Percentiles rank a stretch among this genome's conserved stretches.
These are phyloP conservation scores for Plutomurus gul DNA, from an alignment of 1,140 invertebrate species.

Conservation along the genomic window DNA sequence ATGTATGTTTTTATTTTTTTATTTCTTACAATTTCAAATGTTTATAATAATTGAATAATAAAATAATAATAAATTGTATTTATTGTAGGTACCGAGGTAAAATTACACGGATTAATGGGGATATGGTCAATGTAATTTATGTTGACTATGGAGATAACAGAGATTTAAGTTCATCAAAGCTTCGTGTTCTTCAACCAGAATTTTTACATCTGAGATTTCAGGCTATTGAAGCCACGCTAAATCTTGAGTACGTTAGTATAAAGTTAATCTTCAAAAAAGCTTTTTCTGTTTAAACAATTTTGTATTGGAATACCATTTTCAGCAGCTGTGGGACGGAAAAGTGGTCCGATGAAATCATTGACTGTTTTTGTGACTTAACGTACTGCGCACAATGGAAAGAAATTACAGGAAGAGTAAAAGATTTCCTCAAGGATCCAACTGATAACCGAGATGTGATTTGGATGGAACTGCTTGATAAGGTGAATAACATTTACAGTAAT, in stretches of 20 bases:
- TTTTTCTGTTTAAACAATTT: background rate
- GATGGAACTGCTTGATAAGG: slow-evolving; percentile 47
- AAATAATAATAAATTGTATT: too few species aligned
- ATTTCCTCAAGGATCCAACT: slow-evolving; percentile 30
- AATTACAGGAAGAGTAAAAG: slow-evolving; percentile 38
- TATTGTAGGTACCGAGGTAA: slow-evolving; percentile 46
- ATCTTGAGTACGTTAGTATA: slow-evolving; percentile 36
- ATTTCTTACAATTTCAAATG: background rate
- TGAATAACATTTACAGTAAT: background rate
- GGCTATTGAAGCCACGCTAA: slow-evolving; percentile 49
- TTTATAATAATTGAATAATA: too few species aligned
- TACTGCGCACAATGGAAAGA: slow-evolving; percentile 49
- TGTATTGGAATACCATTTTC: too few species aligned
- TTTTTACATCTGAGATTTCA: slow-evolving; percentile 47
- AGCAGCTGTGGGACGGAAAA: slow-evolving; percentile 36
- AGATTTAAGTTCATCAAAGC: background rate
- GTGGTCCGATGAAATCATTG: slow-evolving; percentile 48
- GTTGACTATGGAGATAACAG: slow-evolving; percentile 48
- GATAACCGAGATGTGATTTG: slow-evolving; percentile 38
- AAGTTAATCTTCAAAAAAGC: background rate
- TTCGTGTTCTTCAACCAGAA: slow-evolving; percentile 34
- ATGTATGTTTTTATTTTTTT: slow-evolving; percentile 38
- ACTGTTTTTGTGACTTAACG: slow-evolving; percentile 41
- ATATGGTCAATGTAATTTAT: slow-evolving; percentile 43
- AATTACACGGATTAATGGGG: slow-evolving; percentile 29